These are phyloP conservation scores for Epinotia nisella DNA, from an alignment of 2,888 invertebrate species.

Conservation along the genomic window DNA sequence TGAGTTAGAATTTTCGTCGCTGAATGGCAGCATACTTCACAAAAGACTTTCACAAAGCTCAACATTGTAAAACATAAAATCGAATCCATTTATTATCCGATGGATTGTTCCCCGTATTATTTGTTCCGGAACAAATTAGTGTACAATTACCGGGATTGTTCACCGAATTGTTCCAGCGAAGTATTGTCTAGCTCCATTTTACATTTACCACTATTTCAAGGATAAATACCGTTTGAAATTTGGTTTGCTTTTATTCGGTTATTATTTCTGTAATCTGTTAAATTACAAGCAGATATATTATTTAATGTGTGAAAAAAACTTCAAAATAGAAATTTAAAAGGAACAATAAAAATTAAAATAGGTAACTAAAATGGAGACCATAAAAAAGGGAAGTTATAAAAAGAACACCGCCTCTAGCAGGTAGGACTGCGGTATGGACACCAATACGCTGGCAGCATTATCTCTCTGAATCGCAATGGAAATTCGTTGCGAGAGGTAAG, in stretches of 20 bases:
- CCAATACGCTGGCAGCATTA: too few species aligned
- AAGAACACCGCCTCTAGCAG: too few species aligned
- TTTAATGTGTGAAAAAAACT: too few species aligned
- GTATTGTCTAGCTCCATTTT: conserved; percentile 29
- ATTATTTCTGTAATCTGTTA: conserved; percentile 20
- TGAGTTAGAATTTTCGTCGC: neutral
- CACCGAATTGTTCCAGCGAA: neutral
- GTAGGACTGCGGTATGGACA: too few species aligned
- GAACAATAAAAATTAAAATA: too few species aligned
- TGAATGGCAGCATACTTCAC: neutral
- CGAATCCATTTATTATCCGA: conserved; percentile 11
- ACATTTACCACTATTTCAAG: conserved; percentile 26
- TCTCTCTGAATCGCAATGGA: too few species aligned
- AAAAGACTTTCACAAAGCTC: neutral
- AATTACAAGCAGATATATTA: too few species aligned
- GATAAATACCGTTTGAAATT: conserved; percentile 29
- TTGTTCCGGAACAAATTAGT: conserved; percentile 34
- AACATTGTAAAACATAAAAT: conserved; percentile 16
- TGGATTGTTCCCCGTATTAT: conserved; percentile 24
- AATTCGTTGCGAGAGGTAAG: too few species aligned
- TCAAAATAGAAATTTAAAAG: too few species aligned
- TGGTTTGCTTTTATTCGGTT: conserved; percentile 16
- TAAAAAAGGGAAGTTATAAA: too few species aligned
- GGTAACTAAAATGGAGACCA: too few species aligned
- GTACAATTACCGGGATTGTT: conserved; percentile 26